Evolutionary conservation across 2,113 vertebrate genomes (phyloP), one percentile per base, ranked within the genome.

Genomic region (Equus quagga): DNA sequence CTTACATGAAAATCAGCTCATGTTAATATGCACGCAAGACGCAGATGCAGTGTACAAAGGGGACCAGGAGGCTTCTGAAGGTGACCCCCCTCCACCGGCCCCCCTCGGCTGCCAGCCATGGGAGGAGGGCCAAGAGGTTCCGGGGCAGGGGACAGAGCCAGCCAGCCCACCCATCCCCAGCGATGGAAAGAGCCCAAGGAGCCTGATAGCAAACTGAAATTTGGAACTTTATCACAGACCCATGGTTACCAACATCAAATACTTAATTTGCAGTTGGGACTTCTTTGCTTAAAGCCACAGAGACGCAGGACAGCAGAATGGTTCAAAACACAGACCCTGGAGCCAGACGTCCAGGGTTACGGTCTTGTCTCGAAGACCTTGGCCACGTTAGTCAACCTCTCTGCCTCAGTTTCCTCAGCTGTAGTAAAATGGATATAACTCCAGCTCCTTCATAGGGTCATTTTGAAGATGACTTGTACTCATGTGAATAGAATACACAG

Each of bases 231-330:
- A 67, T 82, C 91, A 62, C 19, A 92, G 64, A 69, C 73, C 51
- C 54, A 1, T 3, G 7, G 31, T 41, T 72, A 56, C 21, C 70
- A 23, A 62, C 72, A 84, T 58, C 64, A 91, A 84, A 18, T 21
- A 8, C 81, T 75, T 15, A 23, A 3, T 33, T 28, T 49, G 54
- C 62, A 89, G 65, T 78, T 70, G 13, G 51, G 79, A 91, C 18
- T 31, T 26, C 23, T 75, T 28, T 62, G 33, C 31, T 46, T 5
- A 46, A 46, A 67, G 70, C 41, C 26, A 5, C 3, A 9, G n/a
- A 70, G 44, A 73, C 0, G 4, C 10, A 24, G 23, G 11, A 8
- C 1, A 23, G 28, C 5, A 6, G 5, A 2, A 0, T 0, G 9
- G 23, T 12, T 54, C 0, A 54, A 82, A 56, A 3, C 23, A 31